These are phyloP conservation scores for Arctopsyche grandis DNA, from an alignment of 1,140 invertebrate species.

Conservation along the genomic window DNA sequence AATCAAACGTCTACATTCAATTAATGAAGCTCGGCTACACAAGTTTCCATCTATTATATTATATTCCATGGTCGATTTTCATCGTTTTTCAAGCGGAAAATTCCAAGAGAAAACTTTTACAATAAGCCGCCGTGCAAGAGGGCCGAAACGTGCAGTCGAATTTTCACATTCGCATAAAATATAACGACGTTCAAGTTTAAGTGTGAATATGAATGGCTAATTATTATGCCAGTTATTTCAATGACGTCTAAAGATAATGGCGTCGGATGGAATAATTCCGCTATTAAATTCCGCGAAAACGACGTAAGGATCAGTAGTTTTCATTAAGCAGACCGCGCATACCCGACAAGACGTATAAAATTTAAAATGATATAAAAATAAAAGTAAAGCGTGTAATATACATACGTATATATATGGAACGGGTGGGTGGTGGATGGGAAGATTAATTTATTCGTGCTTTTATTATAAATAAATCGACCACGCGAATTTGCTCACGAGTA, in stretches of 20 bases:
- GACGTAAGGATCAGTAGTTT: neutral
- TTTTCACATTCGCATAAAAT: constrained; percentile 23
- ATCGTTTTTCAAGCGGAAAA: neutral
- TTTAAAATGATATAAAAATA: too few species aligned
- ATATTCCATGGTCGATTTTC: neutral
- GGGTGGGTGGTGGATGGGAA: too few species aligned
- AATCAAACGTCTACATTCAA: constrained; percentile 27
- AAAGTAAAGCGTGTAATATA: too few species aligned
- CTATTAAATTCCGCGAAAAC: constrained; percentile 1
- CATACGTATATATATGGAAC: too few species aligned
- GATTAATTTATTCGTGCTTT: too few species aligned
- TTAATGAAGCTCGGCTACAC: neutral
- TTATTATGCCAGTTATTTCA: constrained; percentile 12
- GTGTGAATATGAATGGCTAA: constrained; percentile 23
- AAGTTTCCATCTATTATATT: too few species aligned
- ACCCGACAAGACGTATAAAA: neutral
- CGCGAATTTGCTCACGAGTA: too few species aligned
- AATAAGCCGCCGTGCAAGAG: neutral
- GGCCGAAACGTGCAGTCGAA: neutral
- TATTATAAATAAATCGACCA: too few species aligned
- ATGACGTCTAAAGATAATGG: neutral
- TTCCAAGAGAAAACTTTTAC: neutral
- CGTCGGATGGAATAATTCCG: constrained; percentile 5
- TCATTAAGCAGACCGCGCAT: neutral
- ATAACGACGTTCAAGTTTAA: neutral